Evolutionary conservation across 2,888 invertebrate genomes (phyloP).

Genomic region (Limnephilus lunatus): DNA sequence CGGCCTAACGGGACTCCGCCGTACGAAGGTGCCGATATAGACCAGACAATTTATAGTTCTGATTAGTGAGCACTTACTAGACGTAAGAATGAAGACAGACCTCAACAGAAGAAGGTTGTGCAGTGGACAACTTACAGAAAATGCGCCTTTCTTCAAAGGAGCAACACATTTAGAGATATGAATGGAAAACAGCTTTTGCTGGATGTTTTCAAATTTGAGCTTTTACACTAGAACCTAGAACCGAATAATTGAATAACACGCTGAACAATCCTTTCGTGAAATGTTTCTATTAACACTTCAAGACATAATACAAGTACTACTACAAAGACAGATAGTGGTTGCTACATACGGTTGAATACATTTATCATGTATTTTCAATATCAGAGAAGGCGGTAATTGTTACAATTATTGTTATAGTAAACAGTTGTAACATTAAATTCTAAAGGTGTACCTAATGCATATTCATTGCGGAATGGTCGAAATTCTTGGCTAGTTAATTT

Average conservation of each 20-base stretch:
- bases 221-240: not conserved
- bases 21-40: conserved; percentile 11
- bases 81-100: not conserved
- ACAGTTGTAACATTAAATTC: not conserved
- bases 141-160: not conserved
- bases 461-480: not conserved
- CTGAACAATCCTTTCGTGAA: not conserved
- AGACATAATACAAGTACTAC: not conserved
- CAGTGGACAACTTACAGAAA: not conserved
- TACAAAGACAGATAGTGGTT: not conserved
- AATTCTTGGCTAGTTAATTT: not conserved
- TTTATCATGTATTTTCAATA: not conserved
- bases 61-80: conserved; percentile 33
- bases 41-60: conserved; percentile 29
- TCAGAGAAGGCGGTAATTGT: not conserved
- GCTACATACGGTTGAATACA: not conserved
- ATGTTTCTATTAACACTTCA: not conserved
- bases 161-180: not conserved
- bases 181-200: not conserved
- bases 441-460: not conserved
- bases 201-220: not conserved
- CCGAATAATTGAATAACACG: not conserved
- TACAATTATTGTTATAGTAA: not conserved
- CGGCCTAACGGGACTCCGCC: not conserved
- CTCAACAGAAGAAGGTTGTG: not conserved